phyloP scores from a whole-genome alignment of 2,888 invertebrate species.

The Hirtodrosophila alboralis region DNA sequence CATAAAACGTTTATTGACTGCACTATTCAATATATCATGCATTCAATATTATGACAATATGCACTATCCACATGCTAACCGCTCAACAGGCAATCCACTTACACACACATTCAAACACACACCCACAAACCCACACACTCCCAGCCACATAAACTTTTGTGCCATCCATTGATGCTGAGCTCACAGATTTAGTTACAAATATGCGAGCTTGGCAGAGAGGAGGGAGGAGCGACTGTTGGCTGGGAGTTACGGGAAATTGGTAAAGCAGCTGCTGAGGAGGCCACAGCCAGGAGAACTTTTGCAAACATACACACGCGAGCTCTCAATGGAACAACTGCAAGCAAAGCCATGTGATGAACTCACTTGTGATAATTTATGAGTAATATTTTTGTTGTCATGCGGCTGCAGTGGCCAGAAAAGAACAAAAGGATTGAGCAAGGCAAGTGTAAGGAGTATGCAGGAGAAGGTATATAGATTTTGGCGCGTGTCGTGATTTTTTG shows the following conservation, averaged over 20 bases:
- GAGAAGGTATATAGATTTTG: too few relatives aligned
- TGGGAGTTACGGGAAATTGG: conserved; percentile 1
- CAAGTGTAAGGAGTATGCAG: too few relatives aligned
- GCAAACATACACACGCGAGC: conserved; percentile 17
- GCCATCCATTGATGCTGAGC: conserved; percentile 32
- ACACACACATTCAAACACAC: conserved; percentile 13
- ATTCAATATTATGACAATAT: conserved; percentile 77
- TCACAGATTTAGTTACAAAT: conserved; percentile 66
- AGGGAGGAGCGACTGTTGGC: not conserved
- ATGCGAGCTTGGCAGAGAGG: conserved; percentile 16
- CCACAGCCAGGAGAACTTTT: conserved; percentile 59
- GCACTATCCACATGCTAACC: conserved; percentile 49
- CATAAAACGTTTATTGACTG: conserved; percentile 78
- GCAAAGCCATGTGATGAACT: conserved; percentile 67
- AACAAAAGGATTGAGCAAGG: not conserved
- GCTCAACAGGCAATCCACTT: conserved; percentile 38
- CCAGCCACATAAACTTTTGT: conserved; percentile 52
- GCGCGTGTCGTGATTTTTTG: too few relatives aligned
- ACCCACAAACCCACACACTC: conserved; percentile 9
- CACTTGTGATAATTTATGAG: conserved; percentile 75
- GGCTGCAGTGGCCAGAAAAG: conserved; percentile 11
- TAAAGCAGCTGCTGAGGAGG: conserved; percentile 22
- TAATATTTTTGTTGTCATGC: conserved; percentile 67
- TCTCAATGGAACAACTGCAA: conserved; percentile 41
- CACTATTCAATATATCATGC: conserved; percentile 79